Conservation (phyloP, 2,888 invertebrate species). For the Anodontia alba region DNA sequence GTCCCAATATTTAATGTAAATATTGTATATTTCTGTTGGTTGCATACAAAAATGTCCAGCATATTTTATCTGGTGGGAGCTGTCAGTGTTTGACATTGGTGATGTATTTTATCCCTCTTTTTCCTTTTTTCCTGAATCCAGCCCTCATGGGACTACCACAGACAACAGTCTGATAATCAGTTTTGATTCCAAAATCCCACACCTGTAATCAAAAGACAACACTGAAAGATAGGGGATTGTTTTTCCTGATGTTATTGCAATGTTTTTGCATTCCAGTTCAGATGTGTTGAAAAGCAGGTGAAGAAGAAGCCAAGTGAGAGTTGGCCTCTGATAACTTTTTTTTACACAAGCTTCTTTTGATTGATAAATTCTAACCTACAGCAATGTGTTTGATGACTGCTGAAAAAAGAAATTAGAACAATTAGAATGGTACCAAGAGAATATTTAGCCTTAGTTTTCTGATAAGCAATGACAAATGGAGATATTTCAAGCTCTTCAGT, state of each 20-base stretch:
- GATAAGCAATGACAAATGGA: too few species aligned
- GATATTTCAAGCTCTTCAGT: too few species aligned
- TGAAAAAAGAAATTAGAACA: too few species aligned
- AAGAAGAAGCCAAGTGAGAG: neutral
- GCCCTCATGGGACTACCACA: constrained; percentile 4
- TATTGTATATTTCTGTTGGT: too few species aligned
- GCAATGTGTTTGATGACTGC: too few species aligned
- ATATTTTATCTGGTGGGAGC: too few species aligned
- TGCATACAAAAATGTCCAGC: too few species aligned
- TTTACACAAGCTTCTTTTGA: neutral
- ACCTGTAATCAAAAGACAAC: neutral
- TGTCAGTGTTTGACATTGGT: neutral
- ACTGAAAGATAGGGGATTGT: neutral
- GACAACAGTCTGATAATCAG: neutral
- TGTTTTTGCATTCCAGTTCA: constrained; percentile 15
- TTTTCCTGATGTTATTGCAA: constrained; percentile 16
- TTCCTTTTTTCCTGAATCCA: neutral
- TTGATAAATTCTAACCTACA: neutral
- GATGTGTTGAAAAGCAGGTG: neutral
- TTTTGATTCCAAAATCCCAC: constrained; percentile 6
- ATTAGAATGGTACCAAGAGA: too few species aligned
- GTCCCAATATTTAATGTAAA: too few species aligned
- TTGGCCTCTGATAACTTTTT: neutral
- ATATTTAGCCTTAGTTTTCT: too few species aligned
- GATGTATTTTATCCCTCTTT: neutral